A percentile compares a stretch with the other conserved stretches of the same genome.
Conservation (phyloP, 2,797 vertebrate genomes). For the Macropus fuliginosus region DNA sequence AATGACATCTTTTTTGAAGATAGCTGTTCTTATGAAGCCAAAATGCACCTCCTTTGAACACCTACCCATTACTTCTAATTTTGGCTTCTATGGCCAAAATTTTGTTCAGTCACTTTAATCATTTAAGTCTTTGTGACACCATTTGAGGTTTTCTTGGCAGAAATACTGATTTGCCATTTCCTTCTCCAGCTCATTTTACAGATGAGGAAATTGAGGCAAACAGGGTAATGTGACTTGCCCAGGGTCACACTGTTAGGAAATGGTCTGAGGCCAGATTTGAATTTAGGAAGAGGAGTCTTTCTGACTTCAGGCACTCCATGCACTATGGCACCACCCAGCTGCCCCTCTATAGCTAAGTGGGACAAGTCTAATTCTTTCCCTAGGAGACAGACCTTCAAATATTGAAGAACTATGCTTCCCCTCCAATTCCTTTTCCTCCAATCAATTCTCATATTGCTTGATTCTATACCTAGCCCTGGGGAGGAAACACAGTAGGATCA, state of each 20-base stretch:
- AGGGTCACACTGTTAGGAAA: neutral
- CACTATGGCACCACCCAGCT: neutral
- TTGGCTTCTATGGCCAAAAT: neutral
- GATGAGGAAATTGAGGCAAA: neutral
- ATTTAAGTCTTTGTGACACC: neutral
- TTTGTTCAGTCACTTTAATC: neutral
- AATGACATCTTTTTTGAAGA: too few relatives aligned
- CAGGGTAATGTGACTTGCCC: neutral
- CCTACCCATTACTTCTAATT: neutral
- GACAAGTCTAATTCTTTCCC: neutral
- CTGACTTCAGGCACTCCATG: neutral
- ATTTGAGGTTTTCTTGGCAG: neutral
- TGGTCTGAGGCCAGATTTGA: neutral
- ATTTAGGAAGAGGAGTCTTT: neutral
- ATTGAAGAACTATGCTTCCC: neutral
- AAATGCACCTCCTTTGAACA: neutral
- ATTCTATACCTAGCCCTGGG: neutral
- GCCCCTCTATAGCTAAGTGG: neutral
- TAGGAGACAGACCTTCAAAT: neutral
- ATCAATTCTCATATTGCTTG: neutral
- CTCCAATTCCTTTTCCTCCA: neutral
- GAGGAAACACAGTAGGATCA: neutral
- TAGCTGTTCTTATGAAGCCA: neutral
- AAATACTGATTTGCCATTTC: neutral
- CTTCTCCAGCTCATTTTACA: neutral